A percentile compares a stretch with the other conserved stretches of the same genome.
These are phyloP conservation scores for Stenchaetothrips biformis DNA, from an alignment of 2,888 invertebrate species.

Conservation along the genomic window DNA sequence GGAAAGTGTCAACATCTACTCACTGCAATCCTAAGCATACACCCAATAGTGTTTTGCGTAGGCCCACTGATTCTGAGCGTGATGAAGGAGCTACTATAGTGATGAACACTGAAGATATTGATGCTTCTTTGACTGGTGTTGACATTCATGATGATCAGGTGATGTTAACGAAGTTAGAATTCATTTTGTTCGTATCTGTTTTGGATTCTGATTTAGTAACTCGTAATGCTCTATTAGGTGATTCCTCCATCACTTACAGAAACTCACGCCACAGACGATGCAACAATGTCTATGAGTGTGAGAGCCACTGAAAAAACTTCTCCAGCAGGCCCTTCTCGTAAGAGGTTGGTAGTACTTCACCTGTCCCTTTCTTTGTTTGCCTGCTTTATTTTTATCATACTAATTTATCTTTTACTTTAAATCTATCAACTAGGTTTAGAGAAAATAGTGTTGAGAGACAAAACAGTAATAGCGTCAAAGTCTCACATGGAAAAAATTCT, in stretches of 20 bases:
- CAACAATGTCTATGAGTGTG: neutral
- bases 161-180: no score
- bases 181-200: neutral
- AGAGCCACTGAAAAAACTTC: neutral
- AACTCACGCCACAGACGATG: neutral
- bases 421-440: neutral
- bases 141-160: no score
- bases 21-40: constrained; percentile 72
- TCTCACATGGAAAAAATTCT: no score
- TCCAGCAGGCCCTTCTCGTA: neutral
- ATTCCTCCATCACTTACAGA: neutral
- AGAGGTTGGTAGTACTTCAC: neutral
- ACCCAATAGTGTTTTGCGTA: constrained; percentile 40
- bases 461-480: neutral
- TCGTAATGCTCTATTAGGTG: neutral
- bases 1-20: constrained; percentile 63
- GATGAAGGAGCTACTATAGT: neutral
- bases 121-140: neutral
- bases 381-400: neutral
- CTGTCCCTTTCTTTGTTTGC: no score
- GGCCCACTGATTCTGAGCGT: neutral
- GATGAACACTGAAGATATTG: neutral
- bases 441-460: neutral
- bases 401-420: neutral
- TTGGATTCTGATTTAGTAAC: neutral